phyloP scores from a whole-genome alignment of 2,113 vertebrate genomes.

The Alosa alosa region DNA sequence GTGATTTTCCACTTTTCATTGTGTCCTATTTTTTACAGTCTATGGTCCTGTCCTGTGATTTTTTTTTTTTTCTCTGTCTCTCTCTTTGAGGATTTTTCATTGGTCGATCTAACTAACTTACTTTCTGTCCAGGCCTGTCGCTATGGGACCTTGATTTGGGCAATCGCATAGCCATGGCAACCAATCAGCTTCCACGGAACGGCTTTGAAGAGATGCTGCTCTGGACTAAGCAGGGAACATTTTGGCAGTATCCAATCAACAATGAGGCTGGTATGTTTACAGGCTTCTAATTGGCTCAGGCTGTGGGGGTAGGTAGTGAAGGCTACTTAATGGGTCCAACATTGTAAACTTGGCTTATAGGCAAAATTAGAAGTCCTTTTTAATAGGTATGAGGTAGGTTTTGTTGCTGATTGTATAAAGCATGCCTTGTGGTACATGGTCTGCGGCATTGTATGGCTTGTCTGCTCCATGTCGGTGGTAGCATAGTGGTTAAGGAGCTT shows the following conservation, averaged over 20 bases:
- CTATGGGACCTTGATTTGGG: conserved; percentile 92
- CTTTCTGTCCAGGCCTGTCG: conserved; percentile 63
- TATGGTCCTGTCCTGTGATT: not conserved
- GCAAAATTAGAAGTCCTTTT: too few relatives aligned
- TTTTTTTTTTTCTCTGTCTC: not conserved
- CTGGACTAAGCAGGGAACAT: conserved; percentile 90
- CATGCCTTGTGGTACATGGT: too few relatives aligned
- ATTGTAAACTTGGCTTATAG: too few relatives aligned
- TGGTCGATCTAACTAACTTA: not conserved
- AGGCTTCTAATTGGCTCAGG: not conserved
- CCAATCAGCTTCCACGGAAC: conserved; percentile 75
- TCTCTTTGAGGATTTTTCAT: not conserved
- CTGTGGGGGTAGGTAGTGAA: too few relatives aligned
- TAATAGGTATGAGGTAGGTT: too few relatives aligned
- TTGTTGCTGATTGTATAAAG: too few relatives aligned
- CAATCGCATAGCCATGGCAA: conserved; percentile 66
- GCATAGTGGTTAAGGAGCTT: too few relatives aligned
- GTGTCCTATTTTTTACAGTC: not conserved
- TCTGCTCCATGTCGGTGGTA: too few relatives aligned
- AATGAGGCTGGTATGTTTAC: conserved; percentile 83
- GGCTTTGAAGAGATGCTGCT: conserved; percentile 95
- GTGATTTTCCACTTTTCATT: not conserved
- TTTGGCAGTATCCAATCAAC: conserved; percentile 90
- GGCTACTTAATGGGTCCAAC: too few relatives aligned
- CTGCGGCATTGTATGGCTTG: too few relatives aligned